Conservation (phyloP, 92 coral and sea anemone genomes). For the Actinernus sp. region DNA sequence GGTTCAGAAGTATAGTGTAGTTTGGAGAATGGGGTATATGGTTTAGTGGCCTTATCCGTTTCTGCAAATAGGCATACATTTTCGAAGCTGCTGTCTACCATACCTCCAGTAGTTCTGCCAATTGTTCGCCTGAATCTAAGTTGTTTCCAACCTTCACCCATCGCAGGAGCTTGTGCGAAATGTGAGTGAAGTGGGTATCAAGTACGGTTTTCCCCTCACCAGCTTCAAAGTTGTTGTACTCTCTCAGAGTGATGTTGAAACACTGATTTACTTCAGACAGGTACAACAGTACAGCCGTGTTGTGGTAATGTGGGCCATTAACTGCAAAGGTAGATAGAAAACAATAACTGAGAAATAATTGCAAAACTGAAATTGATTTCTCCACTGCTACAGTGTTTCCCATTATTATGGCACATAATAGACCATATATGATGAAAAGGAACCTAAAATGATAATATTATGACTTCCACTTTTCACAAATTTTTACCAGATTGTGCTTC, state of each 20-base stretch:
- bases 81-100: background rate
- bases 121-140: background rate
- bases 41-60: background rate
- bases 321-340: background rate
- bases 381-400: too few relatives aligned
- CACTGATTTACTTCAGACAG: too few relatives aligned
- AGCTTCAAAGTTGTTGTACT: background rate
- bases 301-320: background rate
- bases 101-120: background rate
- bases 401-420: too few relatives aligned
- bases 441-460: too few relatives aligned
- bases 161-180: background rate
- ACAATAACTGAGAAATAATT: background rate
- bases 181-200: background rate
- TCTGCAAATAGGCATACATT: background rate
- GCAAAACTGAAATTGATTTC: too few relatives aligned
- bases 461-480: too few relatives aligned
- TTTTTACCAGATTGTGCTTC: too few relatives aligned
- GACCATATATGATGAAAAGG: too few relatives aligned
- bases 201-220: background rate
- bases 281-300: too few relatives aligned
- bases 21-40: background rate
- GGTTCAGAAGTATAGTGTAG: background rate
- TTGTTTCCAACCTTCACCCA: conserved; percentile 1
- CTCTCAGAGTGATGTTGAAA: too few relatives aligned